Conservation (phyloP, 2,113 vertebrate genomes). For the Dasyprocta punctata region DNA sequence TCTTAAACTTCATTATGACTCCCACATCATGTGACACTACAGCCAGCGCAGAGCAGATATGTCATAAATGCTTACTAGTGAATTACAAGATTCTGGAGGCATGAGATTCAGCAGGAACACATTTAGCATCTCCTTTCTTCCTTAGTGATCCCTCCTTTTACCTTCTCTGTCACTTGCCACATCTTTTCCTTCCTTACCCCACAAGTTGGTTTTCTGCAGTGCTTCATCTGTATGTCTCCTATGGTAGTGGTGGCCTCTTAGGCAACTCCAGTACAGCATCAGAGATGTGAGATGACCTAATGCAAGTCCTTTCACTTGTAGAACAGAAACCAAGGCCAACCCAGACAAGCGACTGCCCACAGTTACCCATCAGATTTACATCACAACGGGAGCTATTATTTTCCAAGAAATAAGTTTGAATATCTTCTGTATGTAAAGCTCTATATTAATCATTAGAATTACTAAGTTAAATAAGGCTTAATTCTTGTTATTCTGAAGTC, state of each 20-base stretch:
- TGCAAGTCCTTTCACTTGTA: not conserved
- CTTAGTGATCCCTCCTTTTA: not conserved
- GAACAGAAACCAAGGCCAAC: constrained; percentile 4
- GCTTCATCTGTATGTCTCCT: not conserved
- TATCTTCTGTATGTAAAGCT: not conserved
- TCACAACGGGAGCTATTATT: not conserved
- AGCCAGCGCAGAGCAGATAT: not conserved
- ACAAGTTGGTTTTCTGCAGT: not conserved
- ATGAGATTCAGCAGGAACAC: not conserved
- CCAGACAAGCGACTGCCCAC: not conserved
- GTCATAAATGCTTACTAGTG: not conserved
- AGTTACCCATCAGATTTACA: not conserved
- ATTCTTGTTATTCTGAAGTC: not conserved
- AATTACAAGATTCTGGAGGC: not conserved
- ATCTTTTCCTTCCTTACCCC: not conserved
- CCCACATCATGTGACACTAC: not conserved
- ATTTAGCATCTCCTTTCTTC: not conserved
- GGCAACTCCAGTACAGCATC: not conserved
- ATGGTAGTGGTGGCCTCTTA: not conserved
- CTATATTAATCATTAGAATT: not conserved
- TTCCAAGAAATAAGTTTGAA: not conserved
- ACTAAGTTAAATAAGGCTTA: not conserved
- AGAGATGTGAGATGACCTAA: not conserved
- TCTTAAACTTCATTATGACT: not conserved
- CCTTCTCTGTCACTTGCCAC: not conserved